Percentiles rank a stretch among this genome's conserved stretches.
These are phyloP conservation scores for Lycaon pictus DNA, from an alignment of 2,113 vertebrate genomes.

Conservation along the genomic window DNA sequence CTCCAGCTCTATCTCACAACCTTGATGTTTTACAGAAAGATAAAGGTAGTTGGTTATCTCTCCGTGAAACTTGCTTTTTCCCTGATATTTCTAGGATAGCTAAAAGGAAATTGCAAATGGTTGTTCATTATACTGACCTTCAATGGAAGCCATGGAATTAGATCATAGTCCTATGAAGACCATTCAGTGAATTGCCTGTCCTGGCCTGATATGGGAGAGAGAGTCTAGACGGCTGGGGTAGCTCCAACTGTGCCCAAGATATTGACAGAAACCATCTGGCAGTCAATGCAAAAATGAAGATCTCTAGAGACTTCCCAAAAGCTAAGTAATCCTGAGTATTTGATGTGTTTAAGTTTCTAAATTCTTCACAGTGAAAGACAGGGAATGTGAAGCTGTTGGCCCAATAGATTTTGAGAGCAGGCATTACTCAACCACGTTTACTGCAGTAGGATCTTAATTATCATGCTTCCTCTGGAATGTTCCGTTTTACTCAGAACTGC, in stretches of 20 bases:
- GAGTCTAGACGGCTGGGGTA: background rate
- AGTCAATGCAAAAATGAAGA: background rate
- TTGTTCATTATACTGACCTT: background rate
- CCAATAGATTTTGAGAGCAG: constrained; percentile 14
- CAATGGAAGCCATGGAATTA: background rate
- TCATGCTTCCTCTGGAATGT: background rate
- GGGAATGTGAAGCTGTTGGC: background rate
- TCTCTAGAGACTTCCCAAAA: background rate
- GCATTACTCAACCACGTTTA: background rate
- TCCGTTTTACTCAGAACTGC: constrained; percentile 3
- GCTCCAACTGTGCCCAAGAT: background rate
- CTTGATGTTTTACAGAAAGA: background rate
- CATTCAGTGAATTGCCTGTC: background rate
- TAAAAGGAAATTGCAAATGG: background rate
- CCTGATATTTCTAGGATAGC: background rate
- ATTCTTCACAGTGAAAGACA: background rate
- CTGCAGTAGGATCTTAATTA: constrained; percentile 31
- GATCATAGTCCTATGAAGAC: background rate
- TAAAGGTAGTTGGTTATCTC: background rate
- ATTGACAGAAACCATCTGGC: background rate
- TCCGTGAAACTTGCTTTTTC: background rate
- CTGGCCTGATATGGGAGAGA: background rate
- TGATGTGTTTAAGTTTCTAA: background rate
- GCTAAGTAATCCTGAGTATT: background rate
- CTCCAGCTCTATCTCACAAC: background rate